Conservation (phyloP, 92 coral and sea anemone genomes). For the Epizoanthus scotinus region DNA sequence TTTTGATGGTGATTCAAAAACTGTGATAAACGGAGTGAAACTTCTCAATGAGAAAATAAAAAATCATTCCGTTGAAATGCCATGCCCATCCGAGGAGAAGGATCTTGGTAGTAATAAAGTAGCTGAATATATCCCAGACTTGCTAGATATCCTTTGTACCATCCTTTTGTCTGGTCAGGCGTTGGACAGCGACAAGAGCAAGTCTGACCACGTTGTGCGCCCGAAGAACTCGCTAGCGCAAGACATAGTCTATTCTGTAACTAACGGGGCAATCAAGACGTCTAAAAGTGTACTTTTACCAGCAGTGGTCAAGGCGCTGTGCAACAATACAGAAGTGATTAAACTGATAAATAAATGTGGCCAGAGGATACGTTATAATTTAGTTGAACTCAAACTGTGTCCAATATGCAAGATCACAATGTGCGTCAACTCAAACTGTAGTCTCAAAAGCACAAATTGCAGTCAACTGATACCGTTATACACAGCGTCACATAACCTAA, state of each 20-base stretch:
- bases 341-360: slow-evolving; percentile 47
- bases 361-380: slow-evolving; percentile 40
- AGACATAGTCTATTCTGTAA: slow-evolving; percentile 34
- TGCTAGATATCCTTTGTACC: slow-evolving; percentile 36
- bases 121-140: slow-evolving; percentile 26
- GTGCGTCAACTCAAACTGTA: no score
- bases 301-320: slow-evolving; percentile 44
- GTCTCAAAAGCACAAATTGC: no score
- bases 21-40: slow-evolving; percentile 37
- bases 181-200: slow-evolving; percentile 45
- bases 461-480: no score
- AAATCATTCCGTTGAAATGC: slow-evolving; percentile 38
- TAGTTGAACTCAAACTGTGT: no score
- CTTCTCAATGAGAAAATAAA: slow-evolving; percentile 39
- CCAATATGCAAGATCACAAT: no score
- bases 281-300: slow-evolving; percentile 40
- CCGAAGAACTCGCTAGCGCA: slow-evolving; percentile 36
- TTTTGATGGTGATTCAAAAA: slow-evolving; percentile 25
- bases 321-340: slow-evolving; percentile 51
- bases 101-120: slow-evolving; percentile 24
- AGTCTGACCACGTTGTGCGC: slow-evolving; percentile 40
- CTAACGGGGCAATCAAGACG: slow-evolving; percentile 31
- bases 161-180: slow-evolving; percentile 39
- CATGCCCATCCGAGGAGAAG: slow-evolving; percentile 49
- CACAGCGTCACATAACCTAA: no score